Evolutionary conservation across 2,888 invertebrate species (phyloP), one percentile per base, ranked within the genome.

Genomic region (Molanna angustata): DNA sequence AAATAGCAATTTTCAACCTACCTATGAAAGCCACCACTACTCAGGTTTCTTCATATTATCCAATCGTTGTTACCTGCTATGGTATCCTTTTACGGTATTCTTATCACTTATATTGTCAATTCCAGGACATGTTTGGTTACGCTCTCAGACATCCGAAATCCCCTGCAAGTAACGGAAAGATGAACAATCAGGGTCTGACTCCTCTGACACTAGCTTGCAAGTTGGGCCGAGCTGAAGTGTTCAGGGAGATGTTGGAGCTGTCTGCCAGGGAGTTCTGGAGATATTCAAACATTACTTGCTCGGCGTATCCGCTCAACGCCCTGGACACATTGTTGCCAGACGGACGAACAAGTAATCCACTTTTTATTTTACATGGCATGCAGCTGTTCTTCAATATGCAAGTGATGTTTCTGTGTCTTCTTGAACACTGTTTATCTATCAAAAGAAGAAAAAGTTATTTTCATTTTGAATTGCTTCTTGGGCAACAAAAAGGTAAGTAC

Each of bases 201-300:
- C 97, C 99, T 0, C 76, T 99, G 18, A 97, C 98, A 0, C 79
- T 99, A 54, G 95, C 99, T 51, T 96, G 98, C 69, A 94, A 95
- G 72, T 78, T 99, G 56, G 98, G 98, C 49, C 84, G 98, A 51
- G 94, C 94, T 27, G 91, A 94, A 63, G 95, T 99, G 59, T 99
- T 99, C 76, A 84, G 92, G 61, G 97, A 97, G 76, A 98, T 99
- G 94, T 80, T 99, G 70, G 98, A 99, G 69, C 79, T 98, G 6
- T 94, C 90, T 7, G 89, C 90, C 11, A 81, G 92, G 68, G 98
- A 97, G 73, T 95, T 98, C 74, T 99, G 99, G 99, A 80, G 97
- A 46, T 99, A 97, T 75, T 96, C 96, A 66, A 98, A 98, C 67
- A 96, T 98, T 62, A 96, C 95, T 7, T 99, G 98, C 71, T 96